A percentile compares a stretch with the other conserved stretches of the same genome.
phyloP scores from a whole-genome alignment of 2,888 invertebrate genomes.

The Drosophila tanythrix region DNA sequence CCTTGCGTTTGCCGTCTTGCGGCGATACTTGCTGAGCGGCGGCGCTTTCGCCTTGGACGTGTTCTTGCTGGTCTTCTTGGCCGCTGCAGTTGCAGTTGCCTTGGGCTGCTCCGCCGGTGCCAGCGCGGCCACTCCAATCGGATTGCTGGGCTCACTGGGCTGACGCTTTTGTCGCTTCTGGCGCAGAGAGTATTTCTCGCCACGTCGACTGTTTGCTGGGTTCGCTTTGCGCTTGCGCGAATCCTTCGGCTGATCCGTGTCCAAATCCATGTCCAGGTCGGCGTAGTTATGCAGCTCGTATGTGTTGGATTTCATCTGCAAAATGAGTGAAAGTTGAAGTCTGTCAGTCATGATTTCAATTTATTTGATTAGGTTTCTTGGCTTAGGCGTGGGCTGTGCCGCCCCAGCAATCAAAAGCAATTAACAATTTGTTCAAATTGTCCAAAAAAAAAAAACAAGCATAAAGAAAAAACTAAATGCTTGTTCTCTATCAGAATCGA shows the following conservation, averaged over 20 bases:
- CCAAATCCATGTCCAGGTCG: conserved; percentile 60
- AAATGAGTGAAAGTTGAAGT: conserved; percentile 42
- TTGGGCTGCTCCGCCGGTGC: conserved; percentile 6
- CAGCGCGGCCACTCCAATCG: neutral
- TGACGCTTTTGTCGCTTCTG: conserved; percentile 86
- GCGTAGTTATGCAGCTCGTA: conserved; percentile 77
- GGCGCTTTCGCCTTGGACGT: conserved; percentile 88
- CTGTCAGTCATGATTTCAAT: conserved; percentile 26
- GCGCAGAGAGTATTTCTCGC: conserved; percentile 89
- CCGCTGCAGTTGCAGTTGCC: conserved; percentile 2
- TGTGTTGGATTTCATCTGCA: conserved; percentile 74
- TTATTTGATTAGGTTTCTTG: conserved; percentile 23
- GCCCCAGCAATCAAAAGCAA: conserved; percentile 65
- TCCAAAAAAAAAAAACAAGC: conserved; percentile 28
- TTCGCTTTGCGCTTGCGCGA: conserved; percentile 59
- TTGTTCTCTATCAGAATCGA: conserved; percentile 26
- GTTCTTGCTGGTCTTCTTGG: conserved; percentile 30
- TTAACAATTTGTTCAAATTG: conserved; percentile 70
- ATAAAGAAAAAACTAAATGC: conserved; percentile 9
- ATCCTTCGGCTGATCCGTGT: conserved; percentile 40
- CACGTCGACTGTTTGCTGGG: conserved; percentile 54
- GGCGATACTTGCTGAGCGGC: conserved; percentile 93
- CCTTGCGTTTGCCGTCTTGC: conserved; percentile 95
- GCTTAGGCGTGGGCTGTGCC: conserved; percentile 54
- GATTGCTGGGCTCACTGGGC: conserved; percentile 44